These are phyloP conservation scores for Cichlasoma orientale DNA, from an alignment of 2,797 vertebrate genomes.

Conservation along the genomic window DNA sequence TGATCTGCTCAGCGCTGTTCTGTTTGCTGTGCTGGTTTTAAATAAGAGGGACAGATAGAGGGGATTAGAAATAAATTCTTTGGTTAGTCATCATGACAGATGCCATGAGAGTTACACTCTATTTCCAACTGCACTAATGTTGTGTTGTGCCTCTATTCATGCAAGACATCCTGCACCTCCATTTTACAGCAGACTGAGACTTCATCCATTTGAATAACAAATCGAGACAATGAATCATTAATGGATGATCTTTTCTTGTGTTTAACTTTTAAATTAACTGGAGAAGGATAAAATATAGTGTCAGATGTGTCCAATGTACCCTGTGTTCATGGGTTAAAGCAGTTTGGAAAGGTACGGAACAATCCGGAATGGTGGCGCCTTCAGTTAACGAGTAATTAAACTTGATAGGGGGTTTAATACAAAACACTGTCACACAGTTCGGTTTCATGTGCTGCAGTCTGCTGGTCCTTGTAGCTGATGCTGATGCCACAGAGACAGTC, in stretches of 20 bases:
- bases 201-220: neutral
- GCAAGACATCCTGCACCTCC: neutral
- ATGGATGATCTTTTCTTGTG: neutral
- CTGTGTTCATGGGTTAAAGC: neutral
- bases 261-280: neutral
- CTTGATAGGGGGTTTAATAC: neutral
- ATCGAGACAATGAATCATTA: neutral
- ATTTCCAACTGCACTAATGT: neutral
- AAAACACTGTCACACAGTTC: neutral
- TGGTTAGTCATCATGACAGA: neutral
- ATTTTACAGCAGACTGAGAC: neutral
- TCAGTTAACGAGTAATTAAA: neutral
- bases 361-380: neutral
- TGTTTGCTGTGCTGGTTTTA: neutral
- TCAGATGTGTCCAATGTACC: neutral
- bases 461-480: neutral
- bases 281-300: neutral
- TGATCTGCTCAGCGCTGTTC: neutral
- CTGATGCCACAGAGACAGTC: neutral
- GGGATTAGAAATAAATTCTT: neutral
- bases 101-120: neutral
- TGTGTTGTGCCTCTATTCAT: neutral
- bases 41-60: neutral
- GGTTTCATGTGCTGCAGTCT: neutral
- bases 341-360: too few species aligned